Conservation (phyloP, 2,113 vertebrate species). For the Peromyscus maniculatus region DNA sequence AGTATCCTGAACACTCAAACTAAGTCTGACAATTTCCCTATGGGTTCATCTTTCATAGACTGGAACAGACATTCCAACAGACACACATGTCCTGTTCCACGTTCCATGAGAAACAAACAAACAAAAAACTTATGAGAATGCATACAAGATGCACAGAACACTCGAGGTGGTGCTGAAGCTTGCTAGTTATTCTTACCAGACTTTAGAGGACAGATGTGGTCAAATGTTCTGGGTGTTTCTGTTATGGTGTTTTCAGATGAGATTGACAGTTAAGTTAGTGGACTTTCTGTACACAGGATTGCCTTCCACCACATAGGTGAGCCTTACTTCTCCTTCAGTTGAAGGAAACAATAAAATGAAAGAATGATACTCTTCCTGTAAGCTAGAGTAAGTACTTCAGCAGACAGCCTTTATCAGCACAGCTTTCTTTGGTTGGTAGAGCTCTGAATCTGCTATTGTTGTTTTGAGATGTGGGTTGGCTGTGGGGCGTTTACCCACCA, state of each 20-base stretch:
- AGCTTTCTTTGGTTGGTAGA: not conserved
- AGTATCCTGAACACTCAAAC: not conserved
- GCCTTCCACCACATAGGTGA: not conserved
- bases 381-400: not conserved
- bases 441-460: not conserved
- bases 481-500: no score
- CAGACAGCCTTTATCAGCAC: not conserved
- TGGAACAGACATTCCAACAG: not conserved
- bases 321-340: not conserved
- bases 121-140: not conserved
- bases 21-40: not conserved
- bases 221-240: not conserved
- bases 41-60: not conserved
- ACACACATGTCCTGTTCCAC: not conserved
- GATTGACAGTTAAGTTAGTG: not conserved
- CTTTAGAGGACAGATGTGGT: not conserved
- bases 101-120: not conserved
- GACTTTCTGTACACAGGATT: not conserved
- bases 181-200: accelerated
- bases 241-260: not conserved
- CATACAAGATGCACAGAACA: not conserved
- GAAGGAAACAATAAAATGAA: not conserved
- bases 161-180: not conserved
- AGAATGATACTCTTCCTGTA: not conserved
- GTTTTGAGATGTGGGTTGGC: not conserved